phyloP scores from a whole-genome alignment of 2,797 vertebrate genomes.

The Percopsis omiscomaycus region DNA sequence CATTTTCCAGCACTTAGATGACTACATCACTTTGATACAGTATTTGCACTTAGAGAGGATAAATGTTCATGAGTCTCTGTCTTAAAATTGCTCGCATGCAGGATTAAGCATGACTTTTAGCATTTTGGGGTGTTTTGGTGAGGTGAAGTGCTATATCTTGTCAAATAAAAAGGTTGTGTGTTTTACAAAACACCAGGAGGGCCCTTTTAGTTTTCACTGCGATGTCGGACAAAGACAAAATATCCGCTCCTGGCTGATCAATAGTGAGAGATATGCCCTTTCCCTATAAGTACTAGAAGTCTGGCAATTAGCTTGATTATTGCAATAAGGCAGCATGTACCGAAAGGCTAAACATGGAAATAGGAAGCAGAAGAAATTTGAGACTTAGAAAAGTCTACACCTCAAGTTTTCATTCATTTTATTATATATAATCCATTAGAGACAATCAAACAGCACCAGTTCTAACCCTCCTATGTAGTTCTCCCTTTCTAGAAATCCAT shows the following conservation, averaged over 20 bases:
- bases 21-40: slow-evolving; percentile 12
- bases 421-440: slow-evolving; percentile 18
- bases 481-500: slow-evolving; percentile 51
- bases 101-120: slow-evolving; percentile 11
- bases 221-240: slow-evolving; percentile 48
- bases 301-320: slow-evolving; percentile 40
- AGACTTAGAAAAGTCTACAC: too few relatives aligned
- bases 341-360: too few relatives aligned
- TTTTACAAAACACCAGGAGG: background rate
- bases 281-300: slow-evolving; percentile 38
- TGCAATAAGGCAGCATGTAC: slow-evolving; percentile 1
- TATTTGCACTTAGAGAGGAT: slow-evolving; percentile 11
- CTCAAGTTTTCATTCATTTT: too few relatives aligned
- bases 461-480: slow-evolving; percentile 16
- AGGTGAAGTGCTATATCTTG: slow-evolving; percentile 12
- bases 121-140: slow-evolving; percentile 3
- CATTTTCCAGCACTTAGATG: background rate
- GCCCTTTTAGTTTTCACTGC: slow-evolving; percentile 38
- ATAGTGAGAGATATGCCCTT: slow-evolving; percentile 56
- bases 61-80: slow-evolving; percentile 14
- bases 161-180: slow-evolving; percentile 3
- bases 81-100: slow-evolving; percentile 19
- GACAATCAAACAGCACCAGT: slow-evolving; percentile 46
- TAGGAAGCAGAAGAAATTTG: too few relatives aligned
- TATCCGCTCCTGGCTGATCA: slow-evolving; percentile 47